Conservation (phyloP, 2,888 invertebrate genomes). For the Cotesia congregata region DNA sequence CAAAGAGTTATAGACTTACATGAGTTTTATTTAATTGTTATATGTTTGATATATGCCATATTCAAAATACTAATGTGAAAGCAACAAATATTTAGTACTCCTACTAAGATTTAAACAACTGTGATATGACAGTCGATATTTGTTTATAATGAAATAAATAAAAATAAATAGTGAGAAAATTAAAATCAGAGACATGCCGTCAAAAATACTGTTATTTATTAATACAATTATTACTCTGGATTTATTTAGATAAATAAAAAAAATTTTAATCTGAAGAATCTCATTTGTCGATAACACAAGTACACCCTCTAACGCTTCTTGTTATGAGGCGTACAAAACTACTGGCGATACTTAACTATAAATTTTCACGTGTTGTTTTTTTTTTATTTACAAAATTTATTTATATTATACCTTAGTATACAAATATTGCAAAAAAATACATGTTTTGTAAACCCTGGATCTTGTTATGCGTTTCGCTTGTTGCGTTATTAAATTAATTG, state of each 20-base stretch:
- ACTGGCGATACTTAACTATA: constrained; percentile 5
- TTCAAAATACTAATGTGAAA: constrained; percentile 61
- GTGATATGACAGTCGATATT: constrained; percentile 68
- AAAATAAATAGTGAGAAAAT: constrained; percentile 50
- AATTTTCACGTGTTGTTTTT: background rate
- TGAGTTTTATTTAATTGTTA: constrained; percentile 67
- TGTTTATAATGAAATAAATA: constrained; percentile 62
- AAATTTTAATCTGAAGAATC: background rate
- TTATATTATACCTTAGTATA: background rate
- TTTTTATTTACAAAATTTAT: constrained; percentile 1
- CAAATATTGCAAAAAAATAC: background rate
- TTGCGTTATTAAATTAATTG: background rate
- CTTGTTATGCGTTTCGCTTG: constrained; percentile 20
- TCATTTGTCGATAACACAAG: no score
- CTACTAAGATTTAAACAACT: constrained; percentile 63
- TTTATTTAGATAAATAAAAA: background rate
- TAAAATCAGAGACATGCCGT: constrained; percentile 37
- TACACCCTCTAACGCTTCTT: no score
- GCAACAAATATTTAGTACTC: constrained; percentile 52
- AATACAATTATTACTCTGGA: background rate
- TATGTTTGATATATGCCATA: constrained; percentile 66
- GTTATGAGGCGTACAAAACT: no score
- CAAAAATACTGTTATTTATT: background rate
- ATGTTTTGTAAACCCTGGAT: background rate
- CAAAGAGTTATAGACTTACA: constrained; percentile 68